phyloP scores from a whole-genome alignment of 2,797 vertebrate species.

The Hydrophis major region DNA sequence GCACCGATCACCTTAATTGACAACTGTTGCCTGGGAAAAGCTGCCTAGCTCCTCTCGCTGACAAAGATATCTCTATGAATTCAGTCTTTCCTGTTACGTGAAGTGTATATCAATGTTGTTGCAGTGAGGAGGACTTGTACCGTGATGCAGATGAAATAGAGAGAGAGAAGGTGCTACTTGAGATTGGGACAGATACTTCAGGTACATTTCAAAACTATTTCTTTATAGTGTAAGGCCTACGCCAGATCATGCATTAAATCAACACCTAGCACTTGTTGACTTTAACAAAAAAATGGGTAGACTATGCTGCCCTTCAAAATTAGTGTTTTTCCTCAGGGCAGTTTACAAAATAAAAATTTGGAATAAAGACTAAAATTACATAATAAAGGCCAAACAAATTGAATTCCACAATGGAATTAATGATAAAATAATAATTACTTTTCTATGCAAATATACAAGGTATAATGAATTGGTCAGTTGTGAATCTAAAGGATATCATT shows the following conservation, averaged over 20 bases:
- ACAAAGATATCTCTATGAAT: neutral
- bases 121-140: constrained; percentile 89
- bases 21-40: neutral
- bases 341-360: neutral
- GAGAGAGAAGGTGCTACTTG: constrained; percentile 68
- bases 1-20: neutral
- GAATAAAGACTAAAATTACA: neutral
- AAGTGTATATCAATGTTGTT: constrained; percentile 62
- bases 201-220: constrained; percentile 60
- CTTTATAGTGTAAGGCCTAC: neutral
- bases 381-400: neutral
- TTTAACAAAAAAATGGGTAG: neutral
- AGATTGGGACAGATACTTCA: constrained; percentile 61
- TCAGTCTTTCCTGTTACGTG: constrained; percentile 28
- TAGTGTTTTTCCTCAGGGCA: neutral
- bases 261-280: neutral
- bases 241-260: neutral
- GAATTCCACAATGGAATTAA: neutral
- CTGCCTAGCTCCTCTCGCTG: neutral
- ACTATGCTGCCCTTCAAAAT: neutral
- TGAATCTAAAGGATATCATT: neutral
- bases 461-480: neutral
- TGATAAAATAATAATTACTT: neutral
- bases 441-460: neutral
- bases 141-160: constrained; percentile 86